Evolutionary conservation across 1,140 invertebrate genomes (phyloP).

Genomic region (Heterodera carotae): DNA sequence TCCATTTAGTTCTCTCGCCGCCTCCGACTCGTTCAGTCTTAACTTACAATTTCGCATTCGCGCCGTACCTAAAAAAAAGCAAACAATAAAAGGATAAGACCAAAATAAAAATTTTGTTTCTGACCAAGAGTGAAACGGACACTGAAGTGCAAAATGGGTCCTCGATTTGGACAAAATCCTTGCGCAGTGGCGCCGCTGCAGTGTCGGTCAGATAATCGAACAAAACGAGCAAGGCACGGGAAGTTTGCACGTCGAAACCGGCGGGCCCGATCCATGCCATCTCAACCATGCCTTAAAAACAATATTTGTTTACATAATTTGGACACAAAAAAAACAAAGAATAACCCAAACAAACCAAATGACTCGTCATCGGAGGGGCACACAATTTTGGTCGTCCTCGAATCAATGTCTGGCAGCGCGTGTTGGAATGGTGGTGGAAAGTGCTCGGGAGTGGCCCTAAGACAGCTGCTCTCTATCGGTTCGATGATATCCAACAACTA

Average conservation of each 20-base stretch:
- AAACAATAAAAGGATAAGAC: too few relatives aligned
- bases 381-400: constrained; percentile 64
- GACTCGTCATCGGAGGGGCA: constrained; percentile 85
- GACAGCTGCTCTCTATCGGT: constrained; percentile 69
- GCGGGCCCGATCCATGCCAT: constrained; percentile 81
- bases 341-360: constrained; percentile 62
- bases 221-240: constrained; percentile 18
- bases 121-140: constrained; percentile 59
- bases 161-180: constrained; percentile 80
- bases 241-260: constrained; percentile 56
- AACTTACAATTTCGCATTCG: constrained; percentile 71
- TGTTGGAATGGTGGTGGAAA: constrained; percentile 67
- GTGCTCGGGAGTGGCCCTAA: constrained; percentile 71
- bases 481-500: constrained; percentile 66
- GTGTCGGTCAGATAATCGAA: constrained; percentile 76
- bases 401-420: constrained; percentile 70
- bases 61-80: neutral
- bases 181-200: constrained; percentile 79
- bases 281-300: constrained; percentile 73
- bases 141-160: constrained; percentile 80
- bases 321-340: too few relatives aligned
- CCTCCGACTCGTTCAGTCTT: too few relatives aligned
- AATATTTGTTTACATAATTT: too few relatives aligned
- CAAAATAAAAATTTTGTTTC: too few relatives aligned
- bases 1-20: too few relatives aligned